These are phyloP conservation scores for Nothocercus julius DNA, from an alignment of 2,113 vertebrate species.

Conservation along the genomic window DNA sequence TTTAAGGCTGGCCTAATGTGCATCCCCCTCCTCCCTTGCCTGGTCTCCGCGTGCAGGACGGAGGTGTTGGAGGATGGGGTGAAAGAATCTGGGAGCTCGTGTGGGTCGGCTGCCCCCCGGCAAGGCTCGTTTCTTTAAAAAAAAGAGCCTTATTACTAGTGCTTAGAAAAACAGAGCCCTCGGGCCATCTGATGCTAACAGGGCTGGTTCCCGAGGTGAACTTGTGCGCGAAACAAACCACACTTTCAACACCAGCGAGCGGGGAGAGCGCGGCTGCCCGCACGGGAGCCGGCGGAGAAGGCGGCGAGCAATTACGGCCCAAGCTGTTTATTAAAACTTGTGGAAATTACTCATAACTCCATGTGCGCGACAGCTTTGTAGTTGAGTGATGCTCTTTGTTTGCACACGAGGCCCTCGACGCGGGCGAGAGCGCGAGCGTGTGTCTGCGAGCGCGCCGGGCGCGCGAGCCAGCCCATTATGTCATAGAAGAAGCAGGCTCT, in stretches of 20 bases:
- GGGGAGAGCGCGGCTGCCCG: not conserved
- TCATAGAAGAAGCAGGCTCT: slow-evolving; percentile 67
- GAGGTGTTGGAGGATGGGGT: rapidly evolving
- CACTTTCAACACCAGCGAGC: slow-evolving; percentile 31
- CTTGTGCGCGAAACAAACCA: slow-evolving; percentile 22
- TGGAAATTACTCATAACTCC: slow-evolving; percentile 60
- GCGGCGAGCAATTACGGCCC: slow-evolving; percentile 11
- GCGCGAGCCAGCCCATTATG: slow-evolving; percentile 56
- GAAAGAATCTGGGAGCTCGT: rapidly evolving
- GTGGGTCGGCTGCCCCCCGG: rapidly evolving
- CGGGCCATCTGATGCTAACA: not conserved
- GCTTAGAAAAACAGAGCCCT: slow-evolving; percentile 19
- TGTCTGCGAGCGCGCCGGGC: not conserved
- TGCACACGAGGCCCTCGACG: slow-evolving; percentile 24
- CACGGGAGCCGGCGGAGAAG: not conserved
- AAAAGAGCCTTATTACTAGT: slow-evolving; percentile 18
- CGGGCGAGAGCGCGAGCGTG: not conserved
- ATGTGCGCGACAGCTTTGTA: slow-evolving; percentile 21
- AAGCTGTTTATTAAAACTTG: slow-evolving; percentile 62
- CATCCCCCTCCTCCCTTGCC: not conserved
- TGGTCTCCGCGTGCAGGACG: rapidly evolving
- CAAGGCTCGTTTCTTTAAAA: not conserved
- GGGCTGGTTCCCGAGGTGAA: not conserved
- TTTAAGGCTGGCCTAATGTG: rapidly evolving
- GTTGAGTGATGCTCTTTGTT: slow-evolving; percentile 62